Conservation (phyloP, 1,140 invertebrate genomes). For the Onthophagus taurus region DNA sequence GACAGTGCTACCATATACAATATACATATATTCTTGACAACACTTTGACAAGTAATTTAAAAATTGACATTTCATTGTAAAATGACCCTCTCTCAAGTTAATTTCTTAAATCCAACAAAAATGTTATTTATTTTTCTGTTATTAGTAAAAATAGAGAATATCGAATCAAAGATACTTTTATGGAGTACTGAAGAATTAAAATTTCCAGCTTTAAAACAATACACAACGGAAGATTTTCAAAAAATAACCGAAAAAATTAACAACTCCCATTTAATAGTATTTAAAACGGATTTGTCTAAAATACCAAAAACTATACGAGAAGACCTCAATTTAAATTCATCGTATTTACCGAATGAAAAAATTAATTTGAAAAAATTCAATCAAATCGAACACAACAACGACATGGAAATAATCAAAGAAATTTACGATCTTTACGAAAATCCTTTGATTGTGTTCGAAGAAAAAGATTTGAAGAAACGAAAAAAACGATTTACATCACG, state of each 20-base stretch:
- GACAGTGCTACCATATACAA: too few relatives aligned
- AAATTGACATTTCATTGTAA: too few relatives aligned
- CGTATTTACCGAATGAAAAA: slow-evolving; percentile 4
- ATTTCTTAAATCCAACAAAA: too few relatives aligned
- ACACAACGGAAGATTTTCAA: slow-evolving; percentile 24
- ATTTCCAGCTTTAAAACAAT: slow-evolving; percentile 25
- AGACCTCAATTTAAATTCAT: slow-evolving; percentile 20
- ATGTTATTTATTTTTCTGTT: too few relatives aligned
- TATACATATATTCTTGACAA: too few relatives aligned
- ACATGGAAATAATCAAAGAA: slow-evolving; percentile 16
- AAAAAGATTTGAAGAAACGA: too few relatives aligned
- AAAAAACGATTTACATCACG: too few relatives aligned
- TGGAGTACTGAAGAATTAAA: slow-evolving; percentile 28
- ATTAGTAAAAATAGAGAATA: too few relatives aligned
- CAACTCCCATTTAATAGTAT: neutral
- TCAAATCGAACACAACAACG: slow-evolving; percentile 16
- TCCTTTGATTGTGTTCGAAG: too few relatives aligned
- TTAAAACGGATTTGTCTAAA: neutral
- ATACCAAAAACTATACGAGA: slow-evolving; percentile 8
- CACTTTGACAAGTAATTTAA: too few relatives aligned
- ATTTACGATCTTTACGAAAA: too few relatives aligned
- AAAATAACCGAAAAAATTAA: slow-evolving; percentile 19
- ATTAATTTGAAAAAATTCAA: slow-evolving; percentile 11
- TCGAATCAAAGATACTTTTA: slow-evolving; percentile 23
- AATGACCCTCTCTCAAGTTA: too few relatives aligned